Conservation (phyloP, 2,888 invertebrate genomes). For the Cryptosula pallasiana region DNA sequence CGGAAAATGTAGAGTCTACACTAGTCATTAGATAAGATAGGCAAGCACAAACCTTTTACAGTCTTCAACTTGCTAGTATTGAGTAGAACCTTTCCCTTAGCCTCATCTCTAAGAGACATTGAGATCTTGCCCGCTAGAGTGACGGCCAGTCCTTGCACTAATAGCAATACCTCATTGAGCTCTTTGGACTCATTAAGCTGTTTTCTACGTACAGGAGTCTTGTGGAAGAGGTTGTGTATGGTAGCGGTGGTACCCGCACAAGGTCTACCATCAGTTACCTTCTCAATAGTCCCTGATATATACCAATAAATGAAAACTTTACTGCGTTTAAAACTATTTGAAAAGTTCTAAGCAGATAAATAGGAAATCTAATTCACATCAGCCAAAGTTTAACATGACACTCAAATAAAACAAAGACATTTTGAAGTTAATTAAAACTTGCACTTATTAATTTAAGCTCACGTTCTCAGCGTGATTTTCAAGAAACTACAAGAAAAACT, state of each 20-base stretch:
- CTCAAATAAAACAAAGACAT: too few relatives aligned
- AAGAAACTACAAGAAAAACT: too few relatives aligned
- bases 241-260: constrained; percentile 69
- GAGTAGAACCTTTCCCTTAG: constrained; percentile 59
- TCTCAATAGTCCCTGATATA: background rate
- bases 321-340: too few relatives aligned
- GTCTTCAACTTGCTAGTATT: constrained; percentile 60
- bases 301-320: too few relatives aligned
- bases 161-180: constrained; percentile 60
- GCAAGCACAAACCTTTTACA: constrained; percentile 58
- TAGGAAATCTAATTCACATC: too few relatives aligned
- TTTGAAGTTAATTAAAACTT: too few relatives aligned
- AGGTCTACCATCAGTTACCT: constrained; percentile 55
- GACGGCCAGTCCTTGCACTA: constrained; percentile 63
- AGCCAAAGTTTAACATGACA: too few relatives aligned
- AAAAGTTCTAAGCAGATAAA: too few relatives aligned
- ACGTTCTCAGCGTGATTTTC: too few relatives aligned
- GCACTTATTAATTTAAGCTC: too few relatives aligned
- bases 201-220: constrained; percentile 62
- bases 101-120: constrained; percentile 66
- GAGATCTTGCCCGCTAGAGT: constrained; percentile 61
- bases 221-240: constrained; percentile 63
- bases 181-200: constrained; percentile 58
- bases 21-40: too few relatives aligned
- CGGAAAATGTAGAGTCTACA: too few relatives aligned